Conservation (phyloP, 2,113 vertebrate genomes). For the Xenopus tropicalis region UCB_Xtro_10.0 CM004452.2:37842001-37842500, state of each 20-base stretch:
- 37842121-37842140: slow-evolving; percentile 71
- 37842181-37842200: slow-evolving; percentile 84
- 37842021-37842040: too few species aligned
- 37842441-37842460: too few species aligned
- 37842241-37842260: too few species aligned
- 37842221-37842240: background rate
- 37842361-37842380: slow-evolving; percentile 79
- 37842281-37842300: slow-evolving; percentile 82
- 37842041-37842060: too few species aligned
- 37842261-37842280: background rate
- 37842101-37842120: background rate
- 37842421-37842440: too few species aligned
- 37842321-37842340: slow-evolving; percentile 77
- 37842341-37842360: slow-evolving; percentile 80
- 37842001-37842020: too few species aligned
- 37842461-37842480: slow-evolving; percentile 61
- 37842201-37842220: slow-evolving; percentile 84
- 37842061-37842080: too few species aligned
- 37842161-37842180: slow-evolving; percentile 82
- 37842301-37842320: slow-evolving; percentile 72
- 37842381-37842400: slow-evolving; percentile 73
- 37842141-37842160: slow-evolving; percentile 77
- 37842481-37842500: slow-evolving; percentile 88
- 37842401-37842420: background rate
- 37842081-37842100: background rate